Percentiles rank a stretch among this genome's conserved stretches.
Conservation (phyloP, 2,113 vertebrate genomes). For the Pavo muticus region DNA sequence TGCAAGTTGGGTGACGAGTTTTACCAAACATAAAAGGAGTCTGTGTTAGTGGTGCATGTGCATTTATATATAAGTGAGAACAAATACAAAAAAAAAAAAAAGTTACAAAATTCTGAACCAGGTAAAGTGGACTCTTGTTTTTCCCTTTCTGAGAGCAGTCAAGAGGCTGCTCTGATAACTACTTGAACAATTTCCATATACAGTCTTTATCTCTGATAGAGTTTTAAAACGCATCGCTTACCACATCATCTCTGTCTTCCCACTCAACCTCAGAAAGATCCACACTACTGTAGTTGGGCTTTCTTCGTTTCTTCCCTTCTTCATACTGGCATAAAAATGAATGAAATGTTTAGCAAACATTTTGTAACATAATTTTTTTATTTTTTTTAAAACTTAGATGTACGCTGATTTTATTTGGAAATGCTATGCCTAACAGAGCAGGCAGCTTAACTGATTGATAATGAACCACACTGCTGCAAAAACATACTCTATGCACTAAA, state of each 20-base stretch:
- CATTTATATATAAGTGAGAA: not conserved
- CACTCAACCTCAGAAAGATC: slow-evolving; percentile 98
- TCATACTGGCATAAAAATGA: slow-evolving; percentile 84
- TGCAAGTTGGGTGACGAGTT: not conserved
- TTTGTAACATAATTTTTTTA: not conserved
- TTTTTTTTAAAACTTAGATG: too few species aligned
- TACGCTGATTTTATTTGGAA: not conserved
- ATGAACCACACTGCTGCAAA: not conserved
- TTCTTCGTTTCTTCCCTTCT: slow-evolving; percentile 93
- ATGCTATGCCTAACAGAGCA: not conserved
- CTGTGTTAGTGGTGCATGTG: not conserved
- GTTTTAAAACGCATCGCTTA: slow-evolving; percentile 72
- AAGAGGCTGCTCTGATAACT: not conserved
- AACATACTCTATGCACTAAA: not conserved
- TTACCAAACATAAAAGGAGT: not conserved
- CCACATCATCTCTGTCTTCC: slow-evolving; percentile 96
- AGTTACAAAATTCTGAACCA: not conserved
- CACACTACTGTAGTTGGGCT: slow-evolving; percentile 96
- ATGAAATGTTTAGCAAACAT: not conserved
- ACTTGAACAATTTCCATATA: not conserved
- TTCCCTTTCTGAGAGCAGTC: not conserved
- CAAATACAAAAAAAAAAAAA: not conserved
- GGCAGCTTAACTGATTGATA: not conserved
- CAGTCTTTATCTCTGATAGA: not conserved
- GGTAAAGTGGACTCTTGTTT: not conserved